A percentile compares a stretch with the other conserved stretches of the same genome.
These are phyloP conservation scores for Enteromius trimaculatus DNA, from an alignment of 2,797 vertebrate species.

Conservation along the genomic window DNA sequence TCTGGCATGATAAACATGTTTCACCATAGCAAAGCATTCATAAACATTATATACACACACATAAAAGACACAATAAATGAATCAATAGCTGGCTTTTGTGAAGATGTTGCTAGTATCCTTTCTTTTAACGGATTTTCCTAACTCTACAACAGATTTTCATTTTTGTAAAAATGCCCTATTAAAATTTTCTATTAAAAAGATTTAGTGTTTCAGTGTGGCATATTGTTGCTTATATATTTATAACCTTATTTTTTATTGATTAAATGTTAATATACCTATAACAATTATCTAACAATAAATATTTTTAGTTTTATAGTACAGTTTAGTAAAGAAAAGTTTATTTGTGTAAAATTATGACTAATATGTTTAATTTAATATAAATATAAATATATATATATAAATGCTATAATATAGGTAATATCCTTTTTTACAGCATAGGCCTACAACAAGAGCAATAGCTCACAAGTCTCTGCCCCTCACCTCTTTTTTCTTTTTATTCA, in stretches of 20 bases:
- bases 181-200: no score
- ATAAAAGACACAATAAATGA: slow-evolving; percentile 28
- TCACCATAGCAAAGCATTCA: neutral
- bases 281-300: no score
- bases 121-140: neutral
- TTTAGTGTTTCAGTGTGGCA: neutral
- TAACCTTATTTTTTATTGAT: neutral
- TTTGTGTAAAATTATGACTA: no score
- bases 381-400: no score
- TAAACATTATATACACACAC: slow-evolving; percentile 45
- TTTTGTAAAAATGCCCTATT: neutral
- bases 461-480: slow-evolving; percentile 38
- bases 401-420: neutral
- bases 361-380: no score
- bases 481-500: slow-evolving; percentile 56
- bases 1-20: slow-evolving; percentile 5
- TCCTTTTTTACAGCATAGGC: neutral
- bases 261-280: slow-evolving; percentile 26
- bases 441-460: neutral
- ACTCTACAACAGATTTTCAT: neutral
- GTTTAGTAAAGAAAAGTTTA: no score
- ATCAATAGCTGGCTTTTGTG: neutral
- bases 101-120: neutral
- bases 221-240: neutral
- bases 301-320: no score